Evolutionary conservation across 2,797 vertebrate genomes (phyloP), one percentile per base, ranked within the genome.

Genomic region (Balearica regulorum): DNA sequence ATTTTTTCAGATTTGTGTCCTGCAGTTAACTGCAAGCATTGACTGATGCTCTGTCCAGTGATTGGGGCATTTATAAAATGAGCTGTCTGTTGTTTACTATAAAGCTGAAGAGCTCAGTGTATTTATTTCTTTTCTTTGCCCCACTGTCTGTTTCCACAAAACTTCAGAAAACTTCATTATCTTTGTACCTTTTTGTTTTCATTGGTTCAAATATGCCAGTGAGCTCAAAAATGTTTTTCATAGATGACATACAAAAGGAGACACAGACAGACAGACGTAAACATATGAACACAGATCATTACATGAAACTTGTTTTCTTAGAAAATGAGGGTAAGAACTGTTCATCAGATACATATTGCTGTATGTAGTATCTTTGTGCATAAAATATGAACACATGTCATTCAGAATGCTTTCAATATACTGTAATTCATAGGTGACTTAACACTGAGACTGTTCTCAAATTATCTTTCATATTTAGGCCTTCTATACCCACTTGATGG

Each of bases 391-490:
- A 53, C 39, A 65, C 79, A 79, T 79, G 72, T 51, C 58, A 93
- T 82, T 97, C 85, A 86, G 61, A 96, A 81, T 86, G 35, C 19
- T 94, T 97, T 96, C 80, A 94, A 53, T 93, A 94, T 87, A 43
- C 49, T 85, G 44, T 93, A 94, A 97, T 83, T 95, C 15, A 44
- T 95, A 94, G 70, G 26, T 96, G 93, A 94, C 72, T 95, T 89
- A 94, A 93, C 43, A 92, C 43, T 96, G 96, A 96, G 78, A 93
- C 19, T 10, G 93, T n/a, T 97, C 97, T 97, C 64, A 95, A 96
- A 96, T 97, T 94, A 92, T 87, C 88, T 95, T 82, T 92, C 39
- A 60, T 72, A 95, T 96, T 97, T 96, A 95, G 53, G 86, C 53
- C 51, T 93, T 92, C 72, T 84, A 33, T 93, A 89, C 8, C 66